Conservation (phyloP, 2,888 invertebrate species). For the Sussaba pulchella region DNA sequence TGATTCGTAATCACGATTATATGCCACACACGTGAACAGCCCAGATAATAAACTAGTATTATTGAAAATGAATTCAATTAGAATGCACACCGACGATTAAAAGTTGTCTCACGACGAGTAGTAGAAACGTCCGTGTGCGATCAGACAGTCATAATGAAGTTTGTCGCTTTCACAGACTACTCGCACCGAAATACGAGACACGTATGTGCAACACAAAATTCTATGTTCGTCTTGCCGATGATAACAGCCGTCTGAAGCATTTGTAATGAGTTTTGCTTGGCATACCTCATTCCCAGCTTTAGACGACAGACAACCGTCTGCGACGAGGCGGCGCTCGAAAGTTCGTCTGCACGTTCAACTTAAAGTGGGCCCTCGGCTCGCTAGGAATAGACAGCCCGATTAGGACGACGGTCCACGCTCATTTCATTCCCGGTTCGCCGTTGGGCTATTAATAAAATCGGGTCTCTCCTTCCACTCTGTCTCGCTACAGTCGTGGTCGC, state of each 20-base stretch:
- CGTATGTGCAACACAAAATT: conserved; percentile 3
- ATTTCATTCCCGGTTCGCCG: conserved; percentile 73
- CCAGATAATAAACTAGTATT: neutral
- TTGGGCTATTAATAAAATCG: conserved; percentile 68
- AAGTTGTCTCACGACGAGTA: neutral
- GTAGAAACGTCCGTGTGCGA: conserved; percentile 23
- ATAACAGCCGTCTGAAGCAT: conserved; percentile 35
- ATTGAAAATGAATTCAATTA: neutral
- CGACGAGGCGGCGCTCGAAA: conserved; percentile 25
- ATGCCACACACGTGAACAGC: neutral
- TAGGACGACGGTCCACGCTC: conserved; percentile 71
- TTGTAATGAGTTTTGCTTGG: conserved; percentile 38
- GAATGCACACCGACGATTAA: neutral
- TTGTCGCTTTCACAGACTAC: neutral
- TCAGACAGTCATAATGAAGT: conserved; percentile 10
- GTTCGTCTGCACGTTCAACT: conserved; percentile 49
- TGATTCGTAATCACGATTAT: no score
- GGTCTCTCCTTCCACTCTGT: conserved; percentile 53
- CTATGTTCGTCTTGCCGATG: conserved; percentile 24
- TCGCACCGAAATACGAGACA: neutral
- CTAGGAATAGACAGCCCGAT: conserved; percentile 78
- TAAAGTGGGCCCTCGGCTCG: conserved; percentile 44
- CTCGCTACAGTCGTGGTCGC: conserved; percentile 27
- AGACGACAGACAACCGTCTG: conserved; percentile 40
- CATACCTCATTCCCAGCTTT: conserved; percentile 17